phyloP scores from a whole-genome alignment of 2,888 invertebrate genomes.

The Zygaena filipendulae region DNA sequence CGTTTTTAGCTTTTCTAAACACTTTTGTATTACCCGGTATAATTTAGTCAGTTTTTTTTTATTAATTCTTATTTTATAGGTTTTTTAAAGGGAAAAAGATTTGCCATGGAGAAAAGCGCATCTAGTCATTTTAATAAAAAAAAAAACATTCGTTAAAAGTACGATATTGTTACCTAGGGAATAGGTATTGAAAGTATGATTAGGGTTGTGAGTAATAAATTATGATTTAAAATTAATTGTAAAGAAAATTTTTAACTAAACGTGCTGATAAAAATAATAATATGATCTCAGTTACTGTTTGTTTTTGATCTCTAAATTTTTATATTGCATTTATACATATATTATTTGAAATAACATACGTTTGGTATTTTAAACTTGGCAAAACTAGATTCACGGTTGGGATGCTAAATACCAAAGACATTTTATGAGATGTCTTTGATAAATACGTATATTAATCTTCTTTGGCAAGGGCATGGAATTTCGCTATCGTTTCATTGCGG shows the following conservation, averaged over 20 bases:
- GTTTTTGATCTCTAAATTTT: slow-evolving; percentile 56
- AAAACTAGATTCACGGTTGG: no score
- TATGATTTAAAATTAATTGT: slow-evolving; percentile 29
- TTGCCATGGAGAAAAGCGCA: slow-evolving; percentile 49
- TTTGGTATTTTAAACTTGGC: slow-evolving; percentile 8
- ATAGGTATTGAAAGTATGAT: slow-evolving; percentile 37
- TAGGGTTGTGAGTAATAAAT: slow-evolving; percentile 65
- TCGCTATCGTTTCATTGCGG: no score
- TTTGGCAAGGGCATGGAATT: no score
- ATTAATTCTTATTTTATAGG: slow-evolving; percentile 18
- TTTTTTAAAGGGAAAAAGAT: slow-evolving; percentile 21
- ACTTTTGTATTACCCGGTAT: no score
- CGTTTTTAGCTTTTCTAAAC: no score
- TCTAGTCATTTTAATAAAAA: slow-evolving; percentile 52
- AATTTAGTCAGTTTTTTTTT: slow-evolving; percentile 3
- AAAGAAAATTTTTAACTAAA: no score
- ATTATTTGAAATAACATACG: slow-evolving; percentile 15
- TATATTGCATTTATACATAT: slow-evolving; percentile 43
- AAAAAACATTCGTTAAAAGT: slow-evolving; percentile 26
- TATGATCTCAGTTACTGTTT: slow-evolving; percentile 49
- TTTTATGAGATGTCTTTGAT: no score
- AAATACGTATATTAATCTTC: no score
- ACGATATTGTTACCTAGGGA: no score
- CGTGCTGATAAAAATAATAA: slow-evolving; percentile 19
- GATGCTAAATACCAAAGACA: no score